Evolutionary conservation across 64 coral and sea anemone species (phyloP), one percentile per base, ranked within the genome.

Genomic region (Exaiptasia diaphana): DNA sequence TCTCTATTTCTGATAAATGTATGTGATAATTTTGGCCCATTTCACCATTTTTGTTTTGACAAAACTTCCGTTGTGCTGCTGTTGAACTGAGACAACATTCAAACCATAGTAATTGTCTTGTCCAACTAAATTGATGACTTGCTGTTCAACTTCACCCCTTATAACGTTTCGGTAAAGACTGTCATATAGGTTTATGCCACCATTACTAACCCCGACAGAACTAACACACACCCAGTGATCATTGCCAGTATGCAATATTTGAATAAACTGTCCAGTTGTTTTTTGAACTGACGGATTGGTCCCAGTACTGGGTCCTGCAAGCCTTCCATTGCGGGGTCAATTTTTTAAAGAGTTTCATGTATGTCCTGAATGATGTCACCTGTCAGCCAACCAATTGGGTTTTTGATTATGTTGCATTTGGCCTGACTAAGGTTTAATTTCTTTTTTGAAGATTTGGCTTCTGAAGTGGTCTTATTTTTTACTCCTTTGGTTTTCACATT

Each of bases 381-480:
- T 41, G 59, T 67, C 62, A 90, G 73, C 79, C 88, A 90, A n/a
- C 79, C 88, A 23, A 20, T 28, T 34, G 88, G 79, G 12, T 72
- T 53, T 38, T 5, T 54, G 34, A 90, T 83, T 17, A 90, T 33
- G 50, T 59, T 25, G 64, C 56, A 90, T 54, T 90, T 31, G 4
- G 18, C 41, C 6, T 64, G 46, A 27, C 35, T 79, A 30, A 88
- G 30, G 20, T 63, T 72, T 73, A 50, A 64, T 24, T 71, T 42
- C 27, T 62, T 41, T 48, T 28, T 68, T 32, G 46, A 87, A 77
- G n/a, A n/a, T n/a, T 34, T 74, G 50, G 69, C 11, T 50, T 11
- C 36, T 62, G 36, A 78, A 32, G 58, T 38, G 78, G 43, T 28
- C 53, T 37, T 81, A 32, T 53, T 81, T 45, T 42, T 78, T 34